Base-by-base conservation (phyloP, 2,888 invertebrate genomes). In the Yponomeuta cagnagella region DNA sequence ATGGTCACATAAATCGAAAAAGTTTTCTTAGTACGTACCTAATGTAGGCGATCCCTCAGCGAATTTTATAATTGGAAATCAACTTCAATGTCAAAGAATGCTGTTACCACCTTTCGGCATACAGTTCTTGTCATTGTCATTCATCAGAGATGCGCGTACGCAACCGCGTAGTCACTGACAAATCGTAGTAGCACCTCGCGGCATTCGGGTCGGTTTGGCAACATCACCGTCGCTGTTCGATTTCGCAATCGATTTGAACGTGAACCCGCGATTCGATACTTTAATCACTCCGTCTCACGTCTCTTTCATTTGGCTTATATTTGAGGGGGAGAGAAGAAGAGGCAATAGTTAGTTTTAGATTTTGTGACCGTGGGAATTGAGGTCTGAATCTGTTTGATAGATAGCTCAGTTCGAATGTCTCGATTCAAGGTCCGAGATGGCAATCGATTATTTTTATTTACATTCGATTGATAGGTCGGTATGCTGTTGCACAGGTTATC, bases 191-290 rank as follows among this genome's bases (percentile, higher is more conserved):
- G 68, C 71, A 63, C 63, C 63, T 58, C 63, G 75, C 73, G 73
- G 74, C 71, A 71, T 73, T 73, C 63, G 52, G 70, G 64, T 71
- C 64, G 72, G 69, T 72, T 73, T 72, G 66, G 73, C 72, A 73
- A 72, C 69, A 12, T 72, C 71, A 66, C 73, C 69, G 70, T 70
- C 43, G 76, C 74, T 74, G 77, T 73, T 73, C 72, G 72, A 74
- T 85, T 80, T 83, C 78, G 81, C 78, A 84, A 85, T 76, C 76
- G 75, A 79, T 79, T 73, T 80, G 78, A 81, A 84, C 82, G 83
- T 79, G 75, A 43, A 78, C 74, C 76, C 77, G 78, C 15, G 52
- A 58, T 58, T 58, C 52, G 52, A 58, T 58, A 4, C 12, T 58
- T 58, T 58, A 15, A 15, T 15, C 52, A 12, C 15, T 58, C 15